Percentiles rank a stretch among this genome's conserved stretches.
These are phyloP conservation scores for Drosophila sp. DNA, from an alignment of 1,140 invertebrate species.

Conservation along the genomic window DNA sequence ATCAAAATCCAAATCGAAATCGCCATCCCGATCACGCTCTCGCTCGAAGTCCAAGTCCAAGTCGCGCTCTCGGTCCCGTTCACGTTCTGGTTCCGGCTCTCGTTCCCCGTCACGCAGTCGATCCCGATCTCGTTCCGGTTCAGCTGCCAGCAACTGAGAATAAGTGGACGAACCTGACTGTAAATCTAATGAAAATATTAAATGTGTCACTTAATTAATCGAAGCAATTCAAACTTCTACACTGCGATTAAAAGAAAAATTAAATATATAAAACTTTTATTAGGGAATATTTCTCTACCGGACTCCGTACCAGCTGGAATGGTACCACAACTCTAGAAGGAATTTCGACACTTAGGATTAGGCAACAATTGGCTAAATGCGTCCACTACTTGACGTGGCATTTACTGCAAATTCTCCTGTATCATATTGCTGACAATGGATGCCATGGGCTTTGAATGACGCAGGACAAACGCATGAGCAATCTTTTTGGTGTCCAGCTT, in stretches of 20 bases:
- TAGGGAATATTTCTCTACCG: not conserved
- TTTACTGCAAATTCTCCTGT: slow-evolving; percentile 62
- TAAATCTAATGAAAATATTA: slow-evolving; percentile 19
- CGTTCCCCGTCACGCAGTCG: slow-evolving; percentile 60
- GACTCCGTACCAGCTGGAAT: not conserved
- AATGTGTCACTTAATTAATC: not conserved
- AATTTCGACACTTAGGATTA: slow-evolving; percentile 27
- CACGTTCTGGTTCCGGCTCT: slow-evolving; percentile 61
- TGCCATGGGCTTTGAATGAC: slow-evolving; percentile 87
- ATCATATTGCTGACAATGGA: slow-evolving; percentile 87
- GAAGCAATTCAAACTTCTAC: not conserved
- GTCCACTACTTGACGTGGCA: not conserved
- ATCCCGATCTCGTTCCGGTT: slow-evolving; percentile 44
- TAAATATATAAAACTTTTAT: not conserved
- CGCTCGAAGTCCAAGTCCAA: slow-evolving; percentile 14
- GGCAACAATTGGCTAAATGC: slow-evolving; percentile 38
- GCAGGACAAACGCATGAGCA: slow-evolving; percentile 91
- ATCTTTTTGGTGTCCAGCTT: slow-evolving; percentile 88
- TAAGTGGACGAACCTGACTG: not conserved
- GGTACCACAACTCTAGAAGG: not conserved
- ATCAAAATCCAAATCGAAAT: slow-evolving; percentile 27
- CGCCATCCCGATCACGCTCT: slow-evolving; percentile 25
- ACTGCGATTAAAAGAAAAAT: slow-evolving; percentile 7
- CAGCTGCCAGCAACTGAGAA: slow-evolving; percentile 39
- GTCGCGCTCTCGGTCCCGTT: slow-evolving; percentile 17